phyloP scores from a whole-genome alignment of 2,888 invertebrate genomes.

The Alloscopus bannaensis region DNA sequence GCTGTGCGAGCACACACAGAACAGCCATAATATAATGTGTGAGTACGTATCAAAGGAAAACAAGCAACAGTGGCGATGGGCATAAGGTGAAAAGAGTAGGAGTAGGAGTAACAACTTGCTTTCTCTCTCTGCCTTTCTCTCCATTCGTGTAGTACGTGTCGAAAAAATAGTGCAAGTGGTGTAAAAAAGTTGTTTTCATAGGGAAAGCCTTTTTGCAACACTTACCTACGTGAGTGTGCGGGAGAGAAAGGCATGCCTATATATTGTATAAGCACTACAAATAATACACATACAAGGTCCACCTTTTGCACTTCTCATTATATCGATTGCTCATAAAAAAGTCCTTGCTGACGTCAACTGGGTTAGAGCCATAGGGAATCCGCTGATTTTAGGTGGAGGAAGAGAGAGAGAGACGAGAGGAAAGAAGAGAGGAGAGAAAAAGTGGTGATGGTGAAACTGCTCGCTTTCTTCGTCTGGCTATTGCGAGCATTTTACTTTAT shows the following conservation, averaged over 20 bases:
- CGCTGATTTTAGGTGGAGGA: constrained; percentile 40
- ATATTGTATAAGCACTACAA: not conserved
- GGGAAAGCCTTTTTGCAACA: too few species aligned
- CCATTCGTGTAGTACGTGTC: constrained; percentile 7
- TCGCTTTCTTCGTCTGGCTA: not conserved
- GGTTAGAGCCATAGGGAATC: constrained; percentile 64
- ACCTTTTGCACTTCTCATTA: constrained; percentile 68
- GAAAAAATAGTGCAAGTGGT: not conserved
- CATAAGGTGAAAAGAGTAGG: constrained; percentile 36
- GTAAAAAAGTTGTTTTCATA: too few species aligned
- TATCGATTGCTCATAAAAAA: constrained; percentile 70
- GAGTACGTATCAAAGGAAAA: constrained; percentile 6
- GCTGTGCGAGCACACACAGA: too few species aligned
- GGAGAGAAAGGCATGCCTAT: not conserved
- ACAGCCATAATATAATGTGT: not conserved
- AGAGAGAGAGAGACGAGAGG: constrained; percentile 15
- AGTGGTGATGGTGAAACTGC: constrained; percentile 10
- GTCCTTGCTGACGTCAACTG: constrained; percentile 68
- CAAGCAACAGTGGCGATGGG: constrained; percentile 4
- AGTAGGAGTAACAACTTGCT: constrained; percentile 36
- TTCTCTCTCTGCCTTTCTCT: constrained; percentile 1
- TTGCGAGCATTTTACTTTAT: constrained; percentile 26
- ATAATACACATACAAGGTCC: constrained; percentile 43
- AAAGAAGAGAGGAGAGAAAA: constrained; percentile 21
- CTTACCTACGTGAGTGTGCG: not conserved